Percentiles rank a stretch among this genome's conserved stretches.
Conservation (phyloP, 1,140 invertebrate genomes). For the Zeugodacus cucurbitae region DNA sequence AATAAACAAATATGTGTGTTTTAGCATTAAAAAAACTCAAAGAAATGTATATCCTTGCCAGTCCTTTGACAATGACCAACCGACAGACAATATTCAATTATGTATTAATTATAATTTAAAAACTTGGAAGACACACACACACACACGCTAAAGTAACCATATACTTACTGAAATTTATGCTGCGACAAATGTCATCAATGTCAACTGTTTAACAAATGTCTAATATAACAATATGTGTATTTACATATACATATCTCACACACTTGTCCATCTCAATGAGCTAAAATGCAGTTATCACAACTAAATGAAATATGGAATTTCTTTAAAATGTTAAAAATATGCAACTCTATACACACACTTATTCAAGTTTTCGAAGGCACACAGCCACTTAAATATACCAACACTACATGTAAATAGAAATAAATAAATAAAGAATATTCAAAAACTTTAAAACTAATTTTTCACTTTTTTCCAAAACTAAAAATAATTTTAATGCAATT, state of each 20-base stretch:
- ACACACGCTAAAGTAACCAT: too few relatives aligned
- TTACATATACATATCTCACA: not conserved
- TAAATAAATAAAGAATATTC: too few relatives aligned
- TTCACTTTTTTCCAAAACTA: too few relatives aligned
- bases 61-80: slow-evolving; percentile 14
- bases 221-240: not conserved
- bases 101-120: not conserved
- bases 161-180: too few relatives aligned
- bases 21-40: not conserved
- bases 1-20: not conserved
- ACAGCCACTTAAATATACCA: not conserved
- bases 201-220: not conserved
- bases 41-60: not conserved
- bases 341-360: not conserved
- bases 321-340: not conserved
- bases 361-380: not conserved
- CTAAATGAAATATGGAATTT: not conserved
- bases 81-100: slow-evolving; percentile 4
- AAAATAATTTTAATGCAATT: too few relatives aligned
- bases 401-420: too few relatives aligned
- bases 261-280: not conserved
- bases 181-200: not conserved
- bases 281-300: too few relatives aligned
- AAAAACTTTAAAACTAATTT: too few relatives aligned
- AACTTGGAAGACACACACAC: not conserved